Base-by-base conservation (phyloP, 2,113 vertebrate genomes). In the Entomyzon cyanotis region DNA sequence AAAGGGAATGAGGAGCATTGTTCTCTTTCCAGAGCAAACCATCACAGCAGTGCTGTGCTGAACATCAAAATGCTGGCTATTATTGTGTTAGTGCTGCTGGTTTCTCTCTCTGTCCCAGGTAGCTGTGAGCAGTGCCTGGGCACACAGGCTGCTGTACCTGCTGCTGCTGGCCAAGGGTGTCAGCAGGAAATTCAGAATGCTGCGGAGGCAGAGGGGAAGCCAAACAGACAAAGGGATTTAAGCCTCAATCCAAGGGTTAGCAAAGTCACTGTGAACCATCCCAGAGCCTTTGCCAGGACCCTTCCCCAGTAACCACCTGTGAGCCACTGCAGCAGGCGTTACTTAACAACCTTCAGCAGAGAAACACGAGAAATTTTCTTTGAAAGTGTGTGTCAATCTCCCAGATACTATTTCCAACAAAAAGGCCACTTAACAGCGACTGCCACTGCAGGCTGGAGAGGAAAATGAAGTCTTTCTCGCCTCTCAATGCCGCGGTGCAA, bases 321-420 rank as follows among this genome's bases (percentile, higher is more conserved):
- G 35, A 65, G 85, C 44, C 23, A 15, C 44, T 41, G 89, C 87
- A 89, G 60, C 33, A 44, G 41, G 52, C 1, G 0, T 95, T 95
- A 53, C 92, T 93, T 94, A 80, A 90, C 46, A 46, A 25, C 22
- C 18, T 67, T 23, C 37, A 60, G 71, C 60, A 53, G 82, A 78
- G 85, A 64, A 93, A 75, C 8, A 89, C 65, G 59, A 91, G 86
- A 81, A 39, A 71, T 56, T 37, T 41, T 88, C 59, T 87, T 77
- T 89, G 20, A 92, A 84, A 71, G 25, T 89, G 52, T 93, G 86
- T 93, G 80, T 53, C 76, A 79, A 93, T 84, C 69, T 76, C 68
- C 14, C 31, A 77, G 84, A 68, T 52, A 23, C 35, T 31, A 46
- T 84, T 97, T 96, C 90, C 90, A 87, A 94, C 50, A 90, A 84